These are phyloP conservation scores for Agapornis canus DNA, from an alignment of 2,797 vertebrate genomes.

Conservation along the genomic window DNA sequence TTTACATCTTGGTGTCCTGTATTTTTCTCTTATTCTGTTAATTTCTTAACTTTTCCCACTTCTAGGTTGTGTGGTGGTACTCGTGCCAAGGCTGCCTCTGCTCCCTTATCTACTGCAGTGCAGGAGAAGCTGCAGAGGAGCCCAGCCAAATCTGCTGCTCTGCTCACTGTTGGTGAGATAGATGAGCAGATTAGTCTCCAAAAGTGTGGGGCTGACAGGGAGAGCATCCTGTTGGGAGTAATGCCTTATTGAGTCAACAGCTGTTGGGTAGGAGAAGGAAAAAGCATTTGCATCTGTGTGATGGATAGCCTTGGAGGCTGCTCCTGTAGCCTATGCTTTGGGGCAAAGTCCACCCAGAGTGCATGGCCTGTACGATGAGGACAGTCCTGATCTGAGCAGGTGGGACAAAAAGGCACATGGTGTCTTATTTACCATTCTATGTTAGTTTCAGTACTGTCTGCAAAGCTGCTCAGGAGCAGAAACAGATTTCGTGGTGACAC, in stretches of 20 bases:
- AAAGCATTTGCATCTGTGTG: accelerated
- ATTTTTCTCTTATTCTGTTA: background rate
- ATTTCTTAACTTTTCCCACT: background rate
- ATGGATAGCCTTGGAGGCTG: background rate
- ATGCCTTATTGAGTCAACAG: accelerated
- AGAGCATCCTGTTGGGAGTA: background rate
- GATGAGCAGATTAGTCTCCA: background rate
- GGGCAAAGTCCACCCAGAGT: background rate
- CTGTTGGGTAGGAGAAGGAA: background rate
- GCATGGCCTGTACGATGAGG: background rate
- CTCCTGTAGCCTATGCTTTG: background rate
- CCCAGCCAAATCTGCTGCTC: background rate
- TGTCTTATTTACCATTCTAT: background rate
- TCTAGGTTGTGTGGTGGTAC: background rate
- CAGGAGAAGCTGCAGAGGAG: background rate
- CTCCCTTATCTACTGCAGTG: background rate
- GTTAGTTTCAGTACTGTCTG: background rate
- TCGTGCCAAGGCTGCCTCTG: background rate
- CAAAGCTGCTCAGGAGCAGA: background rate
- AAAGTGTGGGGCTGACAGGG: background rate
- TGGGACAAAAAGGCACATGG: background rate
- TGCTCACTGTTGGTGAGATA: background rate
- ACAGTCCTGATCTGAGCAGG: background rate
- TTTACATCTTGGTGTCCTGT: background rate
- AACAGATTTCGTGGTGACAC: background rate